Base-by-base conservation (phyloP, 2,888 invertebrate genomes). In the Mamestra brassicae region DNA sequence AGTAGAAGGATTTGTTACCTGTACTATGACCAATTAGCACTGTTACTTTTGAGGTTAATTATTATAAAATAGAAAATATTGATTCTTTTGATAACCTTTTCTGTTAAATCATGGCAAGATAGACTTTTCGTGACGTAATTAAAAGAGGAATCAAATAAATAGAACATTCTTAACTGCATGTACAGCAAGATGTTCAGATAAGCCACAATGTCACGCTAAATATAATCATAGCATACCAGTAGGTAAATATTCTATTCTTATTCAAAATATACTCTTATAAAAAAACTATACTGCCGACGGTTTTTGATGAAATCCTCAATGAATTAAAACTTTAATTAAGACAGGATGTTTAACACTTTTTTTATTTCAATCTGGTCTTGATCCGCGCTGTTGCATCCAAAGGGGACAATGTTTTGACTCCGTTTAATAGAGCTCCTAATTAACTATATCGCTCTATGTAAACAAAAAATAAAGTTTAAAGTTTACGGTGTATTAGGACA, bases 371-470 rank as follows among this genome's bases (percentile, higher is more conserved):
- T 84, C 78, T 84, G 84, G 81, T 83, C 81, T 81, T 85, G 92
- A 88, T 91, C 87, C 92, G 92, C 89, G 92, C 89, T 90, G 89
- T 54, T 91, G 89, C 76, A 78, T 87, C 77, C 77, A 83, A 78
- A 73, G 74, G 81, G 86, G 83, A 87, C 86, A 87, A 87, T 89
- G 90, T 89, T 88, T 86, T 82, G 83, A 89, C 88, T 89, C 79
- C 82, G 86, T 88, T 89, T 87, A 89, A 90, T 89, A 87, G 88
- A 78, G 85, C 78, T 85, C 86, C 90, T 94, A 95, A 95, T 95
- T 94, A 94, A 92, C 89, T 93, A 88, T 91, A 89, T 90, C 90
- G 89, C 84, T 90, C 89, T 92, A 89, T 89, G 93, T 91, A 94
- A 88, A 87, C 85, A 87, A 87, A 88, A 88, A 87, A 81, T 83